Evolutionary conservation across 2,888 invertebrate genomes (phyloP), one percentile per base, ranked within the genome.

Genomic region (Meiosimyza platycephala): DNA sequence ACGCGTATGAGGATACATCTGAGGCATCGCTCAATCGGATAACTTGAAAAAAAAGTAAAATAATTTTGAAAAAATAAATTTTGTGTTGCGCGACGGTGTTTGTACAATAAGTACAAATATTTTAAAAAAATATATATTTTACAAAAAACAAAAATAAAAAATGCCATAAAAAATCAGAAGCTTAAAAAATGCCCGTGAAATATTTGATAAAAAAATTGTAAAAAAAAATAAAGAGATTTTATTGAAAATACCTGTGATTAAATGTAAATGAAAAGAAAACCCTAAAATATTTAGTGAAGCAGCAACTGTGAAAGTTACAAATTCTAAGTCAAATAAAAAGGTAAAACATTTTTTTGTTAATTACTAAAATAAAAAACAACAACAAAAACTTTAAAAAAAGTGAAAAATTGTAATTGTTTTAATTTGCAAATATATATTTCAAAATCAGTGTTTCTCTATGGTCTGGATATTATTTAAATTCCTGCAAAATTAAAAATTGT

Each of bases 1-100:
- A 82, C 82, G 83, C 81, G 81, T 81, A 81, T 79, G 80, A 78
- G 80, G 79, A 81, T 80, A 83, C 83, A 83, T 80, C 84, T 75
- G 74, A 73, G 77, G 79, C 55, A 74, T 73, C 73, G 62, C 60
- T 70, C 70, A 64, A 18, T 55, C 64, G 73, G 73, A 72, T 72
- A 60, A 22, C 48, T 40, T 52, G 57, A 47, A 18, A 74, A n/a
- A 40, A 73, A 52, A 51, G 68, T 64, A 55, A 73, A 74, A 76
- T 72, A 75, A 77, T 74, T 68, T 59, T 70, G 54, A 54, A 22
- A 48, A 40, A 63, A 62, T 47, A 47, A 40, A 51, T 64, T 62
- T 22, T 13, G 50, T 22, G 18, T 48, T n/a, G 22, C 55, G 70
- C 69, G 60, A 62, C 73, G 65, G 62, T 62, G 71, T 68, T 57